Conservation (phyloP, 2,888 invertebrate genomes). For the Phymatocera aterrima region DNA sequence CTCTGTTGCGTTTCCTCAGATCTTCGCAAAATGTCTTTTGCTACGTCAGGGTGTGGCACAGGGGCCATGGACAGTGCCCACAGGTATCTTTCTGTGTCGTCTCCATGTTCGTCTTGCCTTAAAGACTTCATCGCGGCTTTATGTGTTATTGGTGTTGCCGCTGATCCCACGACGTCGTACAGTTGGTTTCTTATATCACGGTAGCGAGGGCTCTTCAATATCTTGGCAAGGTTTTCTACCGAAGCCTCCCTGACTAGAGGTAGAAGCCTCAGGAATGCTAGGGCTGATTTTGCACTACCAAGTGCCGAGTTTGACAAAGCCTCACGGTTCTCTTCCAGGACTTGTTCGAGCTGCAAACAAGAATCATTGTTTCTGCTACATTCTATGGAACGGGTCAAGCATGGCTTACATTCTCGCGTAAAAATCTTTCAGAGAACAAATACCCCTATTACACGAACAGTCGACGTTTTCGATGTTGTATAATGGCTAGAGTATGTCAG, state of each 20-base stretch:
- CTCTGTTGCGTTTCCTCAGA: slow-evolving; percentile 76
- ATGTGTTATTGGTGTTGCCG: slow-evolving; percentile 83
- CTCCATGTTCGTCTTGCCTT: slow-evolving; percentile 76
- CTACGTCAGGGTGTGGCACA: slow-evolving; percentile 78
- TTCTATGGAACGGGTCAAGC: background rate
- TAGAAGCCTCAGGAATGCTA: slow-evolving; percentile 81
- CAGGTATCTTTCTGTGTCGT: slow-evolving; percentile 83
- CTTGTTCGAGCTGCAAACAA: slow-evolving; percentile 75
- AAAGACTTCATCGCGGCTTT: slow-evolving; percentile 82
- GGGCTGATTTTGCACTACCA: slow-evolving; percentile 81
- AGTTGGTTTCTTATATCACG: slow-evolving; percentile 80
- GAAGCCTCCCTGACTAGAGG: slow-evolving; percentile 79
- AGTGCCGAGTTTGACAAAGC: slow-evolving; percentile 77
- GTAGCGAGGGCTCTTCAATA: slow-evolving; percentile 78
- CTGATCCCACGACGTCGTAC: slow-evolving; percentile 83
- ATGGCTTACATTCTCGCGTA: too few species aligned
- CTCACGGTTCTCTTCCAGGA: slow-evolving; percentile 77
- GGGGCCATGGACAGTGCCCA: slow-evolving; percentile 84
- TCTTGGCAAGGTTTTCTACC: slow-evolving; percentile 78
- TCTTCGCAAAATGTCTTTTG: slow-evolving; percentile 75
- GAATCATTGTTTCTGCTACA: background rate
- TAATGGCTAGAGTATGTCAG: too few species aligned
- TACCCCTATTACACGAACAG: too few species aligned
- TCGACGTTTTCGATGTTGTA: too few species aligned
- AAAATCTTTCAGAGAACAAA: too few species aligned